Evolutionary conservation across 2,113 vertebrate species (phyloP), one percentile per base, ranked within the genome.

Genomic region (Megaleporinus macrocephalus): DNA sequence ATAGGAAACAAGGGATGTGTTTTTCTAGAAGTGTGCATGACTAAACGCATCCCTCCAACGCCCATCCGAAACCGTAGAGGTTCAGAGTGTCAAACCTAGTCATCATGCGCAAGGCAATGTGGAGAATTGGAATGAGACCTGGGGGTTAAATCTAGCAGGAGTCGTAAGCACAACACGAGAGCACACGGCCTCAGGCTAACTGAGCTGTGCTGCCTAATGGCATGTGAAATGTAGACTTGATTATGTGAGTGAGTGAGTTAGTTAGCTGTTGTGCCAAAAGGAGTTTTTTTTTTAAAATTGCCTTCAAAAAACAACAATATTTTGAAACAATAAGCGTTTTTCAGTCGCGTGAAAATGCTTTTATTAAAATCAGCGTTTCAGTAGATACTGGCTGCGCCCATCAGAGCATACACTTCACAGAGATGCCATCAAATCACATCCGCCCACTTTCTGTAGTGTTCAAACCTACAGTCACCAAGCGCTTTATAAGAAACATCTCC

Each of bases 1-100:
- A 66, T 20, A 47, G 57, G 24, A 73, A 82, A 77, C 68, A 12
- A 59, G 11, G 24, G 30, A 24, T 20, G 36, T 57, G 51, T 57
- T 68, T 41, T 29, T 36, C 27, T 6, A 22, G 13, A 49, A 29
- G 10, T 33, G 29, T 33, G n/a, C 47, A 66, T 14, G 27, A 78
- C 59, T 53, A 36, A 18, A 53, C 57, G 3, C 30, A 36, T 61
- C 57, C 24, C 36, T 6, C 47, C 24, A 24, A 33, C 15, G 9
- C 65, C n/a, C 51, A 7, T 68, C 12, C 61, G 29, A 55, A 71
- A 36, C 63, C 63, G n/a, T 27, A 29, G 26, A 27, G 14, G 61
- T 2, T 62, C 59, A 5, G 24, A 27, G 47, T 49, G 44, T 53
- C 24, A 44, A 47, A 16, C 14, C 61, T 76, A 41, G 57, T 62